phyloP scores from a whole-genome alignment of 2,797 vertebrate genomes.

The Myripristis jacobus region DNA sequence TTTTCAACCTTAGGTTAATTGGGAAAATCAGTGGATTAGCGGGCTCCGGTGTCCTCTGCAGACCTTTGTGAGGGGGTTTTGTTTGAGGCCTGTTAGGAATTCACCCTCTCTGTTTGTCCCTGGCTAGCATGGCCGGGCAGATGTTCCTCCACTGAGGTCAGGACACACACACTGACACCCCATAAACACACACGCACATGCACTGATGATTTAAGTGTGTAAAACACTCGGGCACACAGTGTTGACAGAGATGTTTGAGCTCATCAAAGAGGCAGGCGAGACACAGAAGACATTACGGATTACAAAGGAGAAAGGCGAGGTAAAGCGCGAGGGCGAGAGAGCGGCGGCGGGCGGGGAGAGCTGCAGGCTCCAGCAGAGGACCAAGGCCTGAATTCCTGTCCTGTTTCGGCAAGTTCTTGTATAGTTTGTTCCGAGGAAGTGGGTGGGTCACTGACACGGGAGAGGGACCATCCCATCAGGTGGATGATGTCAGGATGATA shows the following conservation, averaged over 20 bases:
- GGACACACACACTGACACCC: constrained; percentile 19
- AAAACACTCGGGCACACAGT: constrained; percentile 4
- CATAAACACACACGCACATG: neutral
- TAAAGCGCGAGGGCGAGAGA: constrained; percentile 11
- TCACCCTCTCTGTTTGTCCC: constrained; percentile 65
- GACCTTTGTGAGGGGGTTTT: constrained; percentile 66
- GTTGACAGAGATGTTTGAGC: constrained; percentile 64
- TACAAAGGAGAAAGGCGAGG: constrained; percentile 30
- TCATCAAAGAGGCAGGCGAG: constrained; percentile 75
- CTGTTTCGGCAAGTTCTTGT: constrained; percentile 43
- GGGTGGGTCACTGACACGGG: constrained; percentile 51
- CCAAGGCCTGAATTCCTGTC: constrained; percentile 71
- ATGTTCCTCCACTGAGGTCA: constrained; percentile 73
- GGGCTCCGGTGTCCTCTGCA: constrained; percentile 55
- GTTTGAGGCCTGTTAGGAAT: constrained; percentile 63
- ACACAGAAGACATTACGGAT: constrained; percentile 50
- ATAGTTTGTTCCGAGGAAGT: constrained; percentile 67
- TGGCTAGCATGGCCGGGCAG: constrained; percentile 67
- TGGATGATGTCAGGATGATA: neutral
- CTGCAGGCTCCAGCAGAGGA: constrained; percentile 18
- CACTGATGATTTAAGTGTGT: too few species aligned
- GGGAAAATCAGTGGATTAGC: constrained; percentile 61
- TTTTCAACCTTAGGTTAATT: constrained; percentile 67
- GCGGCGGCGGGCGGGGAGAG: too few species aligned
- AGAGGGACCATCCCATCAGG: constrained; percentile 51